Evolutionary conservation across 2,797 vertebrate genomes (phyloP), one percentile per base, ranked within the genome.

Genomic region (Gallinago stenura): DNA sequence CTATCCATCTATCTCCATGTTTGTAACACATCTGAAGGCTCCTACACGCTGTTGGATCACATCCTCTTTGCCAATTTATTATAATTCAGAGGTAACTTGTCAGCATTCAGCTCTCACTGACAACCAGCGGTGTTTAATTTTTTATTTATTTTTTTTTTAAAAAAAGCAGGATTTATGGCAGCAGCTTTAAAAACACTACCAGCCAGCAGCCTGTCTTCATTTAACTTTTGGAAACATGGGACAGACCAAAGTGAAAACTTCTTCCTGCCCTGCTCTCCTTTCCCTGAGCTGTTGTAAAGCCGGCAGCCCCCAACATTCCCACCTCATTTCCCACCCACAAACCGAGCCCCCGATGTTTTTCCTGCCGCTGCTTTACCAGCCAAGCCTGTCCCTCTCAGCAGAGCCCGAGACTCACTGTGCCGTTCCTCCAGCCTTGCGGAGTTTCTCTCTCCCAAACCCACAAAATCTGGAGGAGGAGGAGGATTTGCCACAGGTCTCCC

Each of bases 401-500:
- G 19, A 22, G 21, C 3, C 62, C 2, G 18, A 48, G 13, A 17
- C 30, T 18, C 5, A 1, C 43, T 7, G 16, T 8, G 53, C 30
- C 30, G 5, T 1, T 1, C n/a, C 22, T 3, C 12, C 17, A 82
- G n/a, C 12, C 53, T 24, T 0, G 13, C 4, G 2, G 39, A 31
- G 11, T 7, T 80, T 31, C 6, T 54, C 30, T 25, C 35, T 46
- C 30, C 5, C 41, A 53, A 58, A 16, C 8, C 31, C 9, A 1
- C 0, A 0, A 22, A 30, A 35, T 3, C 22, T 41, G 45, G 2
- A 2, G 31, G 21, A 65, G 20, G 28, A 31, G 20, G 25, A 31
- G 33, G 28, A 22, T 1, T 12, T 0, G 0, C 57, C 1, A 24
- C 37, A 39, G 45, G n/a, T 60, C 15, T 37, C 58, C 33, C 58